phyloP scores from a whole-genome alignment of 2,888 invertebrate species.

The Malacosoma neustria region DNA sequence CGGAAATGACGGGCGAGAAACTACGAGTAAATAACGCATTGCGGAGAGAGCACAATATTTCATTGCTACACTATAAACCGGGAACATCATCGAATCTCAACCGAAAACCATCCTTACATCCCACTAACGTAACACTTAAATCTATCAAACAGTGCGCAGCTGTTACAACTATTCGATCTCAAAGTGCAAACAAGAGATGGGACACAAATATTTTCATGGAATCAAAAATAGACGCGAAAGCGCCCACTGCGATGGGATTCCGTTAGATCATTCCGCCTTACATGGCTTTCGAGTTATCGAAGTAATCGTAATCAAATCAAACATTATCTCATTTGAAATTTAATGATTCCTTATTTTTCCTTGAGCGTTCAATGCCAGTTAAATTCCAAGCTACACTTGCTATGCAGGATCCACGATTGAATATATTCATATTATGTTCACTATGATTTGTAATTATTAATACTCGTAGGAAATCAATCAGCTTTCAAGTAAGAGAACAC shows the following conservation, averaged over 20 bases:
- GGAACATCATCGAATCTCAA: constrained; percentile 4
- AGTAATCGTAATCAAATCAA: too few species aligned
- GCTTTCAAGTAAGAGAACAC: too few species aligned
- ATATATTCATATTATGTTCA: too few species aligned
- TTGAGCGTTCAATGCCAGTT: too few species aligned
- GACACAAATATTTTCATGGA: constrained; percentile 53
- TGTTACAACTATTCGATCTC: constrained; percentile 18
- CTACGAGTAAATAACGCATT: constrained; percentile 19
- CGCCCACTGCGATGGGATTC: constrained; percentile 11
- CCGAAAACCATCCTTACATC: constrained; percentile 5
- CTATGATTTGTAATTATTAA: too few species aligned
- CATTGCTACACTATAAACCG: constrained; percentile 21
- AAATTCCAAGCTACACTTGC: too few species aligned
- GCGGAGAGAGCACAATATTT: constrained; percentile 19
- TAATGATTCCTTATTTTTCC: too few species aligned
- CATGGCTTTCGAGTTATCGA: too few species aligned
- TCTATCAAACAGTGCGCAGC: constrained; percentile 4
- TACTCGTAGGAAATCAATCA: too few species aligned
- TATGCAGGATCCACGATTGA: too few species aligned
- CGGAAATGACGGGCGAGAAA: constrained; percentile 24
- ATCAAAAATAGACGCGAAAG: constrained; percentile 41
- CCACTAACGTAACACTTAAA: constrained; percentile 10
- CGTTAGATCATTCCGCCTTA: not conserved
- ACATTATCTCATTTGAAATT: too few species aligned
- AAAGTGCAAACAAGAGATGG: constrained; percentile 30